Evolutionary conservation across 1,140 invertebrate species (phyloP).

Genomic region (Bilobella aurantiaca): DNA sequence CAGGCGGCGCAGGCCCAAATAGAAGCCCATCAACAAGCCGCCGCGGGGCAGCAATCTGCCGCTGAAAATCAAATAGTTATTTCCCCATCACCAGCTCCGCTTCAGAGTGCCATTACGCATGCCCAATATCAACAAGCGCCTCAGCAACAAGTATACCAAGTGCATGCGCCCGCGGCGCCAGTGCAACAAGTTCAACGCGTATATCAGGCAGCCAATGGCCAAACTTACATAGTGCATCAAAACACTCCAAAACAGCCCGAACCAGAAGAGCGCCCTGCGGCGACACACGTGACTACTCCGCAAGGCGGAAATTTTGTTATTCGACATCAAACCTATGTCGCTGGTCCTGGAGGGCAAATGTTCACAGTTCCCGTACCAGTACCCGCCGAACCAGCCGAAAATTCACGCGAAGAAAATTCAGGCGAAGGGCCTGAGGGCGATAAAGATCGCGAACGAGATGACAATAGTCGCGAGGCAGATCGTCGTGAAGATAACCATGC

Average conservation of each 20-base stretch:
- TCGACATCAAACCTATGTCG: slow-evolving; percentile 28
- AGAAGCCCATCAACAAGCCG: slow-evolving; percentile 8
- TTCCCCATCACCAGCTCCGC: too few species aligned
- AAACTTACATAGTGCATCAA: neutral
- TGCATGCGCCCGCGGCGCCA: too few species aligned
- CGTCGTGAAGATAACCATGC: slow-evolving; percentile 57
- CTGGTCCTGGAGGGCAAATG: slow-evolving; percentile 28
- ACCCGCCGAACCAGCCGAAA: slow-evolving; percentile 13
- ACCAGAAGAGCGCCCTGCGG: neutral
- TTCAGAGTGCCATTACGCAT: too few species aligned
- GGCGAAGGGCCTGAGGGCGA: neutral
- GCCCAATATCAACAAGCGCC: slow-evolving; percentile 1
- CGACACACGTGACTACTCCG: neutral
- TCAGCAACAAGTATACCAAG: slow-evolving; percentile 12
- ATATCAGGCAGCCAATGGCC: neutral
- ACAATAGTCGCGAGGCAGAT: neutral
- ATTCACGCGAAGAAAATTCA: slow-evolving; percentile 4
- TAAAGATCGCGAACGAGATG: neutral
- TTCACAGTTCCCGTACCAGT: slow-evolving; percentile 29
- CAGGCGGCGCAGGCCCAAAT: slow-evolving; percentile 4
- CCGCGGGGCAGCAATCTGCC: too few species aligned
- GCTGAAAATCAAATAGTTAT: too few species aligned
- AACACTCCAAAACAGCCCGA: neutral
- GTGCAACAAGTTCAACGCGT: too few species aligned
- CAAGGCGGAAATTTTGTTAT: slow-evolving; percentile 22